Evolutionary conservation across 2,888 invertebrate species (phyloP), one percentile per base, ranked within the genome.

Genomic region (Spisula solida): DNA sequence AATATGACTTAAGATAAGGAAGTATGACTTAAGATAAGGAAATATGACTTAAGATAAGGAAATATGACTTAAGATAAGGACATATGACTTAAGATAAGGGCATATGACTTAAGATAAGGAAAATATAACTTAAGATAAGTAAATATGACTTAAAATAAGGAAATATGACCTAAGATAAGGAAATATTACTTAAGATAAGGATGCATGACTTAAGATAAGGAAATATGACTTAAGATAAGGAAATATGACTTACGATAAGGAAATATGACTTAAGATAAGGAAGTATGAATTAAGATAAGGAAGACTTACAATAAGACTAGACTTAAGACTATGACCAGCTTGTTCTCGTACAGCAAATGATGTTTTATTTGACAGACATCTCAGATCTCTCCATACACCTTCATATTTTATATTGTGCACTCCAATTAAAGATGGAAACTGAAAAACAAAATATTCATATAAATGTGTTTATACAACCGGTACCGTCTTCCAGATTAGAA

Each of bases 341-440:
- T 98, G 98, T 97, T 99, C 98, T 10, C 99, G 97, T 31, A 99
- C 98, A 85, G 97, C 97, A 97, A 99, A 99, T 70, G 98, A 97
- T 6, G 98, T 97, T 79, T 97, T 97, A 93, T 98, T 98, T 93
- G 97, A 98, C 18, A 98, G 97, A 18, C 98, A 96, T 14, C 98
- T 97, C 8, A 98, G 97, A 93, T 99, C 98, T 92, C 99, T 97
- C 96, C 98, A 98, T 4, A 98, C 97, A 0, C 98, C 98, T 97
- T 99, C 99, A 97, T 98, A 99, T 95, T 98, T 98, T 85, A 99
- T 95, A 94, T 98, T 98, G 96, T 99, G 99, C 89, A 90, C 82
- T 29, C 96, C 96, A 55, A 96, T 86, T 48, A 93, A 60, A 10
- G 95, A 94, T 14, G 95, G 96, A 89, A 96, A 96, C 96, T 96